These are phyloP conservation scores for Lasioglossum morio DNA, from an alignment of 2,888 invertebrate species.

Conservation along the genomic window DNA sequence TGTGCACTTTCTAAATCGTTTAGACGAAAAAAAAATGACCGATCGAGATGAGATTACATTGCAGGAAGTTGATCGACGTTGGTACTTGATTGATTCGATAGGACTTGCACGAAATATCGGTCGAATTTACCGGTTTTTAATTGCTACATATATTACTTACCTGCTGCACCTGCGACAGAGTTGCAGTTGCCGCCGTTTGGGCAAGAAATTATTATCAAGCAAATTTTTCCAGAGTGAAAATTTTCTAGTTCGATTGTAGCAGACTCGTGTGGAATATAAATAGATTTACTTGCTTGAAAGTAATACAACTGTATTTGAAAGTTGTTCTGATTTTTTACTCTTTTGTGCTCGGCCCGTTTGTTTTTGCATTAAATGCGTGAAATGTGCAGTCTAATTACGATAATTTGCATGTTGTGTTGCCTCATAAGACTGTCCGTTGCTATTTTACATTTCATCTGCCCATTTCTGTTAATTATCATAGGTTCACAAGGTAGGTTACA, in stretches of 20 bases:
- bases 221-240: neutral
- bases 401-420: neutral
- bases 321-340: neutral
- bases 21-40: neutral
- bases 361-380: neutral
- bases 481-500: neutral
- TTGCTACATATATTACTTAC: neutral
- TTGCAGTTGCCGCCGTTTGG: neutral
- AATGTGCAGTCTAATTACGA: neutral
- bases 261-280: neutral
- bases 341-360: neutral
- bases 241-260: neutral
- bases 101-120: neutral
- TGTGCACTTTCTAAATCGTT: constrained; percentile 14
- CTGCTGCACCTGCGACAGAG: neutral
- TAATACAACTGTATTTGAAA: neutral
- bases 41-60: neutral
- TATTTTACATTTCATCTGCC: neutral
- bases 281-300: too few species aligned
- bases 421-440: neutral
- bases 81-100: neutral
- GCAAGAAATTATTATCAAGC: neutral
- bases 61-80: neutral
- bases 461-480: neutral
- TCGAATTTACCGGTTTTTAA: constrained; percentile 6